Evolutionary conservation across 2,113 vertebrate genomes (phyloP).

Genomic region (Mesembrinibis cayennensis): DNA sequence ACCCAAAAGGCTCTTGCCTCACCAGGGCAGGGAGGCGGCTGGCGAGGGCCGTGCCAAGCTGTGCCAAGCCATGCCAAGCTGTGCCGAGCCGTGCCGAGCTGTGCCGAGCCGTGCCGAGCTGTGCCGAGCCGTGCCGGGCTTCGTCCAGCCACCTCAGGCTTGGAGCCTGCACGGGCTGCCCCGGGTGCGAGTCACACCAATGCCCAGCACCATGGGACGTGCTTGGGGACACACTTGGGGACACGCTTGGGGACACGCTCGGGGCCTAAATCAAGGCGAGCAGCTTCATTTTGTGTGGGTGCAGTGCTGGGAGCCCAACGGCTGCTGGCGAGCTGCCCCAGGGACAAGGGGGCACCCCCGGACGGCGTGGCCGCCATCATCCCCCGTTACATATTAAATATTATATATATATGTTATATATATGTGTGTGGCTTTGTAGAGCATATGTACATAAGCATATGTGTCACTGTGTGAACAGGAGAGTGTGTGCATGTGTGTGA

Average conservation of each 20-base stretch:
- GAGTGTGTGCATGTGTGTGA: not conserved
- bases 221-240: too few relatives aligned
- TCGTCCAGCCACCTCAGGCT: too few relatives aligned
- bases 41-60: not conserved
- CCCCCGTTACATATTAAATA: not conserved
- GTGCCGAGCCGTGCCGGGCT: too few relatives aligned
- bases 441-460: not conserved
- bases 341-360: not conserved
- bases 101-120: too few relatives aligned
- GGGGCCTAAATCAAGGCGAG: not conserved
- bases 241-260: too few relatives aligned
- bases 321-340: not conserved
- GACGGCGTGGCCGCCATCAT: not conserved
- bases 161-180: rapidly evolving
- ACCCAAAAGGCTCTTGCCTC: not conserved
- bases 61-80: not conserved
- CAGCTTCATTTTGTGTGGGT: not conserved
- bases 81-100: not conserved
- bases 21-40: not conserved
- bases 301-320: not conserved
- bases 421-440: not conserved
- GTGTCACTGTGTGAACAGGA: too few relatives aligned
- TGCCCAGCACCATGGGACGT: rapidly evolving
- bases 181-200: not conserved
- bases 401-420: too few relatives aligned